Percentiles rank a stretch among this genome's conserved stretches.
These are phyloP conservation scores for Pseudorectes ferrugineus DNA, from an alignment of 2,113 vertebrate species.

Conservation along the genomic window DNA sequence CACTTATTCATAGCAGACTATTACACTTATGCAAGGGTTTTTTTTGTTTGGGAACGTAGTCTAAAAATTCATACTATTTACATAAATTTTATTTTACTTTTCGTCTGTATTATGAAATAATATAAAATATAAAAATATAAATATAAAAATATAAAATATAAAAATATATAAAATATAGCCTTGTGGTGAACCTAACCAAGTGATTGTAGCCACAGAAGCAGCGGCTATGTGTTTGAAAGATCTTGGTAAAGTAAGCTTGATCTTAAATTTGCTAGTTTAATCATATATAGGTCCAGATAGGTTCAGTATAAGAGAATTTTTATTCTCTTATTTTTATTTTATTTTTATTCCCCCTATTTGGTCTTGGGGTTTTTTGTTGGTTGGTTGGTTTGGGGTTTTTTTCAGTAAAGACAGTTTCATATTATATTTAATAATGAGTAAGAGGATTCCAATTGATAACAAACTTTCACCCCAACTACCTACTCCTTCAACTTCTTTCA, in stretches of 20 bases:
- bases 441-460: neutral
- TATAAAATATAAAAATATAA: neutral
- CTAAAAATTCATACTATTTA: neutral
- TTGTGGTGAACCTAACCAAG: neutral
- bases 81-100: neutral
- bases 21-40: neutral
- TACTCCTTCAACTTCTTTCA: neutral
- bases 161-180: neutral
- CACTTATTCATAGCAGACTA: neutral
- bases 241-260: neutral
- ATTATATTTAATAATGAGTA: neutral
- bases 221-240: neutral
- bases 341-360: neutral
- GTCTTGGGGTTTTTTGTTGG: neutral
- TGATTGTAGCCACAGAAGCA: neutral
- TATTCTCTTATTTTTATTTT: neutral
- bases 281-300: neutral
- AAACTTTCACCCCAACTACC: neutral
- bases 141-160: too few relatives aligned
- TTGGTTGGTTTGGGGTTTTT: neutral
- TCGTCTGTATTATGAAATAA: neutral
- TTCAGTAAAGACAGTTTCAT: neutral
- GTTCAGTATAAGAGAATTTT: neutral
- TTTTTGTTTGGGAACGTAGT: neutral
- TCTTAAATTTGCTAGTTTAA: neutral